Conservation (phyloP, 2,113 vertebrate genomes). For the Neolamprologus tretocephalus region DNA sequence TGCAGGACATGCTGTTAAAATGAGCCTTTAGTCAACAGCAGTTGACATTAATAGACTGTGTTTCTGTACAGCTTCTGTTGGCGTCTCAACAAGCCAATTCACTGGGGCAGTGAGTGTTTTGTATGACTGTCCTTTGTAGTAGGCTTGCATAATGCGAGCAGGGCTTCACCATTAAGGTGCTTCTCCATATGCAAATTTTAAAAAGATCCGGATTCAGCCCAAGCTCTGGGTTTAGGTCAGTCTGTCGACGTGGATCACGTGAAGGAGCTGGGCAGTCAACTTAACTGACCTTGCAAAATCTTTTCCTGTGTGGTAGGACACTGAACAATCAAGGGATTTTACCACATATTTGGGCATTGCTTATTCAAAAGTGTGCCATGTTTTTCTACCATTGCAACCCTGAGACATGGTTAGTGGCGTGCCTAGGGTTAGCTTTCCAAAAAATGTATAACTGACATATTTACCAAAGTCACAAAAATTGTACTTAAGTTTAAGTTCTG, state of each 20-base stretch:
- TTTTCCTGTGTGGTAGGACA: background rate
- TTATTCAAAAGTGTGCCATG: background rate
- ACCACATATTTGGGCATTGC: background rate
- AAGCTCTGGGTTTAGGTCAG: background rate
- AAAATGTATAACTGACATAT: background rate
- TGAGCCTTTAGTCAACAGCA: background rate
- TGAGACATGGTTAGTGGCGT: background rate
- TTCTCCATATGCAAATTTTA: background rate
- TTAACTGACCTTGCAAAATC: background rate
- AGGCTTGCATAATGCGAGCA: background rate
- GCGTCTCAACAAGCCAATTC: background rate
- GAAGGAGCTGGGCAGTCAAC: background rate
- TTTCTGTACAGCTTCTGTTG: background rate
- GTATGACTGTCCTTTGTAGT: background rate
- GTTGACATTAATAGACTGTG: background rate
- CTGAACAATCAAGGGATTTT: slow-evolving; percentile 7
- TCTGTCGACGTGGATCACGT: background rate
- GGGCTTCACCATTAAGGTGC: background rate
- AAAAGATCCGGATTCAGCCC: background rate
- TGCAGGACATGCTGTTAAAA: background rate
- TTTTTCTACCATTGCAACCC: background rate
- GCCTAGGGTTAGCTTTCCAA: background rate
- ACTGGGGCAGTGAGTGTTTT: background rate
- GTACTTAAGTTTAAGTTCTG: background rate
- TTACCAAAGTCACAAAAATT: background rate